phyloP scores from a whole-genome alignment of 2,888 invertebrate genomes.

The Andrena minutula region DNA sequence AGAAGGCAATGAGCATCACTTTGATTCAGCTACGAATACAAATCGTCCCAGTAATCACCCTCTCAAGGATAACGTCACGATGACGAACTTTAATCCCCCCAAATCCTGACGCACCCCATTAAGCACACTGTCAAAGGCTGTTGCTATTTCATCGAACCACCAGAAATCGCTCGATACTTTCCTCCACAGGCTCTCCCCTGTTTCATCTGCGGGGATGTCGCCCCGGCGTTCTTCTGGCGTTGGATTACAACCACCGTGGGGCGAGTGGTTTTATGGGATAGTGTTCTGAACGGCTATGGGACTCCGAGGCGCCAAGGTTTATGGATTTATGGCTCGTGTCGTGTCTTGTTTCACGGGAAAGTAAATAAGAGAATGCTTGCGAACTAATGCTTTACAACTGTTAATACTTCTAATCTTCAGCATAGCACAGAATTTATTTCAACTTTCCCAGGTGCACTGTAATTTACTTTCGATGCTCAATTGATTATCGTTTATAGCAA shows the following conservation, averaged over 20 bases:
- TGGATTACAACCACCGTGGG: constrained; percentile 49
- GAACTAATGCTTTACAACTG: not conserved
- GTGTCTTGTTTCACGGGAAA: constrained; percentile 25
- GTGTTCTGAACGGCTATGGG: constrained; percentile 10
- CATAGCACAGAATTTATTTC: too few relatives aligned
- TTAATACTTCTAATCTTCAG: not conserved
- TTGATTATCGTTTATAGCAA: not conserved
- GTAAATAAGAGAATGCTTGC: not conserved
- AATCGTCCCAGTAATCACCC: not conserved
- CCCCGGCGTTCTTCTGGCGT: constrained; percentile 41
- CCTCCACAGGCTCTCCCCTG: constrained; percentile 32
- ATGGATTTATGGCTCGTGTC: constrained; percentile 36
- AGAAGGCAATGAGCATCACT: not conserved
- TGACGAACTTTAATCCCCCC: constrained; percentile 40
- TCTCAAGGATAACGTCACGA: not conserved
- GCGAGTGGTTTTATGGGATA: constrained; percentile 24
- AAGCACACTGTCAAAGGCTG: constrained; percentile 14
- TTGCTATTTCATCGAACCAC: not conserved
- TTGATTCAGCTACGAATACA: not conserved
- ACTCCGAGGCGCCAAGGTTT: constrained; percentile 39
- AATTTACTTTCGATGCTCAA: not conserved
- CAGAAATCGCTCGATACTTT: constrained; percentile 55
- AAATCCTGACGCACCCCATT: constrained; percentile 21
- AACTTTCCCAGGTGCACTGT: not conserved
- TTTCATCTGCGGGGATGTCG: constrained; percentile 35